phyloP scores from a whole-genome alignment of 1,140 invertebrate species.

The Platyscapa corneri region DNA sequence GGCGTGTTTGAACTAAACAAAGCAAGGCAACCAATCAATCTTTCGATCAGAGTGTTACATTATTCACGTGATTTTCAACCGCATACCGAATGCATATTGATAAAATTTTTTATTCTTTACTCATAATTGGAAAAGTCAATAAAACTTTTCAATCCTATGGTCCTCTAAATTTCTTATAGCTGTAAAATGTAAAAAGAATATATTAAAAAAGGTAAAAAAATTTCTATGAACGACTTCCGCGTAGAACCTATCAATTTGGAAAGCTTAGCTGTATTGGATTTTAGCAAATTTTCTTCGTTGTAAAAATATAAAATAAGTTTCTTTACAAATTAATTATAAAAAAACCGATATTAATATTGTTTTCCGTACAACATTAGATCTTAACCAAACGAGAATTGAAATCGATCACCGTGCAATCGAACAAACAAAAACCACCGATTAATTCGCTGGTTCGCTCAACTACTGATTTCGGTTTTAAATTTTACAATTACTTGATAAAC shows the following conservation, averaged over 20 bases:
- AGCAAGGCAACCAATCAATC: conserved; percentile 55
- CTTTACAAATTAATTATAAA: background rate
- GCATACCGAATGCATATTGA: conserved; percentile 31
- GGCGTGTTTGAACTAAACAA: conserved; percentile 47
- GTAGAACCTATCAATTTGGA: background rate
- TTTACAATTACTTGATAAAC: conserved; percentile 60
- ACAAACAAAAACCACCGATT: conserved; percentile 9
- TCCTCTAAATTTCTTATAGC: conserved; percentile 49
- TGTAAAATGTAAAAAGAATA: conserved; percentile 8
- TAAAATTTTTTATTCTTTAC: conserved; percentile 1
- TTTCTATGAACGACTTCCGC: background rate
- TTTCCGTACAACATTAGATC: background rate
- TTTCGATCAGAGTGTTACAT: conserved; percentile 44
- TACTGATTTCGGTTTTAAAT: conserved; percentile 19
- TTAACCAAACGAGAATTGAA: background rate
- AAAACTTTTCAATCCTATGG: conserved; percentile 49
- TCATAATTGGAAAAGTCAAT: conserved; percentile 47
- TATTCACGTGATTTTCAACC: conserved; percentile 32
- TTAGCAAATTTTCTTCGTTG: conserved; percentile 1
- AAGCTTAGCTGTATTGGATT: background rate
- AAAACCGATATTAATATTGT: background rate
- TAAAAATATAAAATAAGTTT: conserved; percentile 1
- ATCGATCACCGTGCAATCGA: background rate
- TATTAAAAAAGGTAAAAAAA: background rate
- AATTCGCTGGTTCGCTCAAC: background rate